Conservation (phyloP, 2,888 invertebrate genomes). For the Drosophila quinaria region DNA sequence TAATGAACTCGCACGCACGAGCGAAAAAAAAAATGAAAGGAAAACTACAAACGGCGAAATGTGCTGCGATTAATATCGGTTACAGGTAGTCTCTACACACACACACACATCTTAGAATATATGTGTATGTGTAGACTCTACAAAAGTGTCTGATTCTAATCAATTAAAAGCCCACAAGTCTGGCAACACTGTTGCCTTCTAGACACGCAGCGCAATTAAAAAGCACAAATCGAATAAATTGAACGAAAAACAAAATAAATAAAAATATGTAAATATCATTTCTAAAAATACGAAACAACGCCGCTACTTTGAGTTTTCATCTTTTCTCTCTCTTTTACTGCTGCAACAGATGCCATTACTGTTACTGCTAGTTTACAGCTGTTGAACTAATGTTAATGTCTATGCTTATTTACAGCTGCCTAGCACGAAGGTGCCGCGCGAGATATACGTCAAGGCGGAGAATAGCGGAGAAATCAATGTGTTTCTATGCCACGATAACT, state of each 20-base stretch:
- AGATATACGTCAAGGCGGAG: slow-evolving; percentile 96
- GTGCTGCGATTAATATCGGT: slow-evolving; percentile 35
- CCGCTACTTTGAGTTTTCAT: not conserved
- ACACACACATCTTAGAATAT: not conserved
- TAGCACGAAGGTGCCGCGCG: slow-evolving; percentile 89
- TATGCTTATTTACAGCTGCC: slow-evolving; percentile 87
- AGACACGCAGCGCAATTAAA: slow-evolving; percentile 16
- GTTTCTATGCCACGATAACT: slow-evolving; percentile 95
- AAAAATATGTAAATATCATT: slow-evolving; percentile 57
- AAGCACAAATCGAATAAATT: slow-evolving; percentile 19
- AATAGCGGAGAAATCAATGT: slow-evolving; percentile 97
- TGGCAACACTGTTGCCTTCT: slow-evolving; percentile 30
- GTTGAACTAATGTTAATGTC: slow-evolving; percentile 12
- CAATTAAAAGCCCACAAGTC: slow-evolving; percentile 3
- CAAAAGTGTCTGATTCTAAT: not conserved
- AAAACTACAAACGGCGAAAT: not conserved
- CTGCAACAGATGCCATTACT: slow-evolving; percentile 6
- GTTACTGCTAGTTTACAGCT: slow-evolving; percentile 1
- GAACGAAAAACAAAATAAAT: slow-evolving; percentile 5
- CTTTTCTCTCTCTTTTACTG: not conserved
- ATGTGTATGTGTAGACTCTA: not conserved
- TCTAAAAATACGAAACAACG: slow-evolving; percentile 69
- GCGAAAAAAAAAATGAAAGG: not conserved
- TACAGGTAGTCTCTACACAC: slow-evolving; percentile 9
- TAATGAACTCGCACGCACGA: slow-evolving; percentile 64